A percentile compares a stretch with the other conserved stretches of the same genome.
These are phyloP conservation scores for Pseudomugil gertrudae DNA, from an alignment of 2,797 vertebrate genomes.

Conservation along the genomic window DNA sequence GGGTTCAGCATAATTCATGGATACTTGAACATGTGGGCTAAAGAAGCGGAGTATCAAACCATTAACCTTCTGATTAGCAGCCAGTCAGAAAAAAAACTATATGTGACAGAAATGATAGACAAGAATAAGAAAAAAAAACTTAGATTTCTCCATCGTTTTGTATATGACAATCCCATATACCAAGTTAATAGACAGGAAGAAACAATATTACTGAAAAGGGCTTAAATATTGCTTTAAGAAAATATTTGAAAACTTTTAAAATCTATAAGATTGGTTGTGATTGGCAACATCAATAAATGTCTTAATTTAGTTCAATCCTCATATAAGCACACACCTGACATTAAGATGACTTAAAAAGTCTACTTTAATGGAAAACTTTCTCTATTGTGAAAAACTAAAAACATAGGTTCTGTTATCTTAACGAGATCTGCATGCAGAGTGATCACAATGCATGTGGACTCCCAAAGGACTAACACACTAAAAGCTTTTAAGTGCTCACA, in stretches of 20 bases:
- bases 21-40: no score
- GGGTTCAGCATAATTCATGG: no score
- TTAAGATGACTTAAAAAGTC: neutral
- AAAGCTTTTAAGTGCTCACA: slow-evolving; percentile 62
- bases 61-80: no score
- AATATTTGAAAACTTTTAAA: neutral
- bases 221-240: neutral
- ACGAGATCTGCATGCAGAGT: slow-evolving; percentile 16
- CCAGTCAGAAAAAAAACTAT: no score
- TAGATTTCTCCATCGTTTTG: no score
- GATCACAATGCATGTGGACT: slow-evolving; percentile 39
- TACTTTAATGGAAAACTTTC: neutral
- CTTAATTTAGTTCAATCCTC: neutral
- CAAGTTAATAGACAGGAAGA: neutral
- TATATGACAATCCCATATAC: no score
- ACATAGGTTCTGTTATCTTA: neutral
- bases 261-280: no score
- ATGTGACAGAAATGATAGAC: no score
- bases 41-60: no score
- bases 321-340: neutral
- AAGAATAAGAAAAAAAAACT: no score
- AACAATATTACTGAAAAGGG: neutral
- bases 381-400: neutral
- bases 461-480: slow-evolving; percentile 54
- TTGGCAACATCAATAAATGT: neutral